These are phyloP conservation scores for Allygus modestus DNA, from an alignment of 2,888 invertebrate genomes.

Conservation along the genomic window DNA sequence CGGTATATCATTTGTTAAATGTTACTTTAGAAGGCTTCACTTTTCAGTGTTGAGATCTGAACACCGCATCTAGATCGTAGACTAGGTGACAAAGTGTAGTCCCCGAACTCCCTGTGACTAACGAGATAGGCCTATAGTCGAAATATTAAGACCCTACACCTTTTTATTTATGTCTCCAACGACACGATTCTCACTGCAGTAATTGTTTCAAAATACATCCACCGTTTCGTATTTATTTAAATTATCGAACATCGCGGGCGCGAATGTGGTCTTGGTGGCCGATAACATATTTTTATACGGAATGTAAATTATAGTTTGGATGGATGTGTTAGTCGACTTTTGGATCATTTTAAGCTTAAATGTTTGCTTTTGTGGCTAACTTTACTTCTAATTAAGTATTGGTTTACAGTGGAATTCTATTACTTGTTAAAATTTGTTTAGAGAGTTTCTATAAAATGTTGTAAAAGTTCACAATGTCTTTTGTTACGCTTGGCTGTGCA, in stretches of 20 bases:
- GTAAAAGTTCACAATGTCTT: background rate
- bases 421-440: background rate
- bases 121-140: background rate
- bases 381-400: background rate
- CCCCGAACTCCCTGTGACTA: background rate
- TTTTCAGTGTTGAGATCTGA: background rate
- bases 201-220: no score
- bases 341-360: background rate
- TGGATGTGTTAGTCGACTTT: background rate
- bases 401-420: background rate
- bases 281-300: conserved; percentile 34
- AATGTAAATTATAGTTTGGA: conserved; percentile 21
- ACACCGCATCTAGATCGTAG: conserved; percentile 12
- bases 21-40: conserved; percentile 43
- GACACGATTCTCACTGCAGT: background rate
- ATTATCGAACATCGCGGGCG: background rate
- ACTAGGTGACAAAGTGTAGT: background rate
- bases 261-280: background rate
- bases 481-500: conserved; percentile 22
- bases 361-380: background rate
- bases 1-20: conserved; percentile 11
- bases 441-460: background rate
- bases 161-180: background rate
- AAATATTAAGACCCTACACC: no score
- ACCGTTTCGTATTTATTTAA: no score